Base-by-base conservation (phyloP, 2,797 vertebrate genomes). In the Amphiprion clarkii region DNA sequence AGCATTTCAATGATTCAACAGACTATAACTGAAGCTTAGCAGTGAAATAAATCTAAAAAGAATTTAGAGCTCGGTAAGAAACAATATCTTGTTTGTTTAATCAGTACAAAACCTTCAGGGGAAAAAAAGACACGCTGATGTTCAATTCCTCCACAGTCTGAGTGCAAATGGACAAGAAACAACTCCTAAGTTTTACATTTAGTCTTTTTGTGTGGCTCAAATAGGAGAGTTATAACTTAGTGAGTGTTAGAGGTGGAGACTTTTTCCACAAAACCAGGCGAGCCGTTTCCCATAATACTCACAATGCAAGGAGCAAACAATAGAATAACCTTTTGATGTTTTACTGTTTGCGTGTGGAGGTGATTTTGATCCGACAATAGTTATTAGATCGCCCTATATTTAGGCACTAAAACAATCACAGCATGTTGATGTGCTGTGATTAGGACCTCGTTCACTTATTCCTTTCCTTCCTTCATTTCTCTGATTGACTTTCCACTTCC, bases 381-480 rank as follows among this genome's bases (percentile, higher is more conserved):
- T 40, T 60, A 70, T 49, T 56, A 71, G 52, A 49, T 72, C 29
- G 52, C 39, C 60, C 51, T 87, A 86, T 86, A 77, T 78, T 87
- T 83, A 89, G 71, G 13, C 57, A 14, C 16, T 6, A 17, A 74
- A 67, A 36, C 21, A 46, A 68, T 53, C n/a, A 61, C 68, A 49
- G 51, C 74, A 72, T 19, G 36, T 58, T 76, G 57, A 48, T 54
- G 11, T 21, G 6, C 46, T 81, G 56, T 70, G 70, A 89, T 86
- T 83, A 54, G 29, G 54, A 21, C 16, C 29, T 64, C 6, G 6
- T 40, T 61, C 67, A 71, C 57, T 74, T 54, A 49, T 67, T 85
- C 66, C 64, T 85, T 91, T 87, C 81, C 78, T 88, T 86, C 79
- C 84, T 85, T 79, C 52, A 77, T 83, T 82, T 81, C 68, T 83